Base-by-base conservation (phyloP, 2,113 vertebrate genomes). In the Python bivittatus region DNA sequence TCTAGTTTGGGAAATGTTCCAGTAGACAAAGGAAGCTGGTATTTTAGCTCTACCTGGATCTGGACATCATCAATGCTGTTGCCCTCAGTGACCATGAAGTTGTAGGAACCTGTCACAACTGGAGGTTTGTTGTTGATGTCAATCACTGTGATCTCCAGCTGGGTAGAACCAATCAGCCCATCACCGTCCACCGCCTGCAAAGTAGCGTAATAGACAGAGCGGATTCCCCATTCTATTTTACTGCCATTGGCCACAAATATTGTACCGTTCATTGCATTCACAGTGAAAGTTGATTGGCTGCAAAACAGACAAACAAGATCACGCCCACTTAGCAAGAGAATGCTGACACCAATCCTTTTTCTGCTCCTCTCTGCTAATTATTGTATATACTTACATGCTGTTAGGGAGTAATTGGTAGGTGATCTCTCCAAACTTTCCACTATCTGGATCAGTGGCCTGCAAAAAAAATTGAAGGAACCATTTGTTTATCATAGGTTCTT, bases 381-480 rank as follows among this genome's bases (percentile, higher is more conserved):
- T 42, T 33, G 58, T 15, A 88, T 38, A 42, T 92, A 97, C 98
- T 0, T 98, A 99, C 99, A 99, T 98, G 93, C 90, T 98, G 1
- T 98, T 97, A 0, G 98, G 98, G 79, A 99, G 96, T 93, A 99
- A 97, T 58, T 61, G 96, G 95, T 99, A 99, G 64, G 97, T 98
- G 94, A 99, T 96, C 0, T 54, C 96, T 84, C 96, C 98, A 93
- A 96, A 57, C 86, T 97, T 95, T 13, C 98, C 98, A 0, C 97
- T 98, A 94, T 99, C 99, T 0, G 94, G 97, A 95, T 99, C 99
- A 0, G 96, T 95, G 89, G 99, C 99, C 99, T 99, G 84, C 52
- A 92, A 92, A 6, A 64, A n/a, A 90, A 5, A 57, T 38, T 93
- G 52, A 92, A 86, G 8, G 13, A 92, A 84, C 7, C 1, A 6